Evolutionary conservation across 2,888 invertebrate species (phyloP).

Genomic region (Mayetiola destructor): DNA sequence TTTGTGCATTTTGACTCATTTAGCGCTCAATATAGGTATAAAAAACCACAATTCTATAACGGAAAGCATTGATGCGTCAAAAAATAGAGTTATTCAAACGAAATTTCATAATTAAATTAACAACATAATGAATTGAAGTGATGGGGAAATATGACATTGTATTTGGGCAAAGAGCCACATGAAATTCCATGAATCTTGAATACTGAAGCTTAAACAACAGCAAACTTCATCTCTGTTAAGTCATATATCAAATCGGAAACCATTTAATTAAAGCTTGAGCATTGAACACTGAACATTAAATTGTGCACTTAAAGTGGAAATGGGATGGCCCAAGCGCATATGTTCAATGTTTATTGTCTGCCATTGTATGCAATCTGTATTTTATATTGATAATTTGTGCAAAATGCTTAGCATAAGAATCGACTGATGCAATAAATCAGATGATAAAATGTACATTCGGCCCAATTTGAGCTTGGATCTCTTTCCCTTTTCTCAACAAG

Average conservation of each 20-base stretch:
- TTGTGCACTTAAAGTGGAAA: too few species aligned
- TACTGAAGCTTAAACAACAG: too few species aligned
- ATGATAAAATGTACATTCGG: too few species aligned
- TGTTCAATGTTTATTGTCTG: background rate
- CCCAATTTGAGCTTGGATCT: background rate
- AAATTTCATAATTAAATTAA: slow-evolving; percentile 13
- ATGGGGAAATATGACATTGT: background rate
- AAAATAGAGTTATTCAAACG: background rate
- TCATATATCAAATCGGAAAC: background rate
- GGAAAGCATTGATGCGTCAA: too few species aligned
- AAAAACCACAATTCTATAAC: too few species aligned
- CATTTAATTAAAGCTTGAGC: slow-evolving; percentile 3
- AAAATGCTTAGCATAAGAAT: background rate
- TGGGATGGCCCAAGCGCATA: background rate
- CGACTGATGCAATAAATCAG: background rate
- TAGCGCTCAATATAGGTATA: too few species aligned
- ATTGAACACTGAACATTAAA: too few species aligned
- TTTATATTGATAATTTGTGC: background rate
- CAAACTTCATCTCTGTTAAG: too few species aligned
- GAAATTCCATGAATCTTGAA: too few species aligned
- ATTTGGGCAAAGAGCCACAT: too few species aligned
- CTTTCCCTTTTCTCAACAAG: background rate
- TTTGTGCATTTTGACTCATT: too few species aligned
- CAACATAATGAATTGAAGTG: slow-evolving; percentile 5
- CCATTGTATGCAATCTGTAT: background rate